Evolutionary conservation across 2,113 vertebrate genomes (phyloP), one percentile per base, ranked within the genome.

Genomic region (Campylomormyrus numenius): DNA sequence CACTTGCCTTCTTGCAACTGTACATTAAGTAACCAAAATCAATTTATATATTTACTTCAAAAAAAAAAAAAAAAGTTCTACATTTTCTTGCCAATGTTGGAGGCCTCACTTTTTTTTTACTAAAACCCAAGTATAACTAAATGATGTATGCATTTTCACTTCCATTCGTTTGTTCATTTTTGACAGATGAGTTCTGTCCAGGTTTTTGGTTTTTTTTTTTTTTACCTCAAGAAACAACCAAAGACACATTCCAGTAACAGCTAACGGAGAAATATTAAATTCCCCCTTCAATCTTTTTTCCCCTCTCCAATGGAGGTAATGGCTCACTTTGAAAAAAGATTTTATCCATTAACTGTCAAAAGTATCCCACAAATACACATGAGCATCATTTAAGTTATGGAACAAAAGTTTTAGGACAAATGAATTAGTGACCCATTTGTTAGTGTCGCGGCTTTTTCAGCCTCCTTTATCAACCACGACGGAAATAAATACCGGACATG

Each of bases 11-110:
- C 56, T 46, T 88, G 52, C 24, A 42, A 50, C 87, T 88, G 52
- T 88, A 88, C 87, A 87, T 87, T 50, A 87, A 87, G 49, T 48
- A 52, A 58, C 84, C 84, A 86, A 86, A 49, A 27, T 52, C 50
- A 27, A 19, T 88, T n/a, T 46, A 49, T 58, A 31, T 39, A 35
- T 45, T 66, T 88, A 24, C 39, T 15, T 52, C 13, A 58, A 53
- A 86, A 56, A 86, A 39, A 85, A 39, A 85, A 53, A 86, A 52
- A 52, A 58, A 58, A 62, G 10, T 85, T 5, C 13, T 58, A 58
- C 17, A 2, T 58, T 15, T 66, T 53, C 11, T 45, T 62, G 56
- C 27, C 53, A 21, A 66, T 45, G 49, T 87, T 87, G 50, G 86
- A 52, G 35, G 11, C 1, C 35, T 46, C 11, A 52, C 3, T 45